Conservation (phyloP, 1,140 invertebrate species). For the Sesamia nonagrioides region DNA sequence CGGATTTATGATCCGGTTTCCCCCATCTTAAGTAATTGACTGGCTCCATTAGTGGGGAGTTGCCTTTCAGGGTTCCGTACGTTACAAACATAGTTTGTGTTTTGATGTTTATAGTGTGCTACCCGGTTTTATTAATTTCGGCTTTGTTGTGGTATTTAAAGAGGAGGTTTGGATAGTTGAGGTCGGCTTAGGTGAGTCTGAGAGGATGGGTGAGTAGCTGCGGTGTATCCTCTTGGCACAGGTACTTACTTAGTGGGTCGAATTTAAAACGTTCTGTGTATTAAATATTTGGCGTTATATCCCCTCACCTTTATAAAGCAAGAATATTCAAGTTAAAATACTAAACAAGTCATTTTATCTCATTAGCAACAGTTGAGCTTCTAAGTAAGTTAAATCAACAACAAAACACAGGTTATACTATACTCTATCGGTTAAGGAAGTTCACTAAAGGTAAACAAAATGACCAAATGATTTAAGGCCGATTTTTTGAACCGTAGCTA, state of each 20-base stretch:
- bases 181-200: not conserved
- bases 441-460: too few relatives aligned
- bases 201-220: not conserved
- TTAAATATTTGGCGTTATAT: too few relatives aligned
- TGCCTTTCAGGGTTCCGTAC: constrained; percentile 54
- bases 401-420: too few relatives aligned
- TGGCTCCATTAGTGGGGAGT: constrained; percentile 70
- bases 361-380: too few relatives aligned
- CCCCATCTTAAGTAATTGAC: constrained; percentile 83
- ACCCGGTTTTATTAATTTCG: constrained; percentile 45
- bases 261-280: not conserved
- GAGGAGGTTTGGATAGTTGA: constrained; percentile 16
- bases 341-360: too few relatives aligned
- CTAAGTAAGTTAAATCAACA: too few relatives aligned
- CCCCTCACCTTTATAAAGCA: too few relatives aligned
- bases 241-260: not conserved
- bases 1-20: constrained; percentile 77
- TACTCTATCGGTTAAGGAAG: too few relatives aligned
- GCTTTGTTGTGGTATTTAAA: constrained; percentile 41
- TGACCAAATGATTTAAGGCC: too few relatives aligned
- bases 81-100: constrained; percentile 54
- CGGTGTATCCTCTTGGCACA: not conserved
- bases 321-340: too few relatives aligned
- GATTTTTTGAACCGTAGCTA: too few relatives aligned
- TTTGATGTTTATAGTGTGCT: constrained; percentile 47